Base-by-base conservation (phyloP, 2,888 invertebrate genomes). In the Oasisia sp. region DNA sequence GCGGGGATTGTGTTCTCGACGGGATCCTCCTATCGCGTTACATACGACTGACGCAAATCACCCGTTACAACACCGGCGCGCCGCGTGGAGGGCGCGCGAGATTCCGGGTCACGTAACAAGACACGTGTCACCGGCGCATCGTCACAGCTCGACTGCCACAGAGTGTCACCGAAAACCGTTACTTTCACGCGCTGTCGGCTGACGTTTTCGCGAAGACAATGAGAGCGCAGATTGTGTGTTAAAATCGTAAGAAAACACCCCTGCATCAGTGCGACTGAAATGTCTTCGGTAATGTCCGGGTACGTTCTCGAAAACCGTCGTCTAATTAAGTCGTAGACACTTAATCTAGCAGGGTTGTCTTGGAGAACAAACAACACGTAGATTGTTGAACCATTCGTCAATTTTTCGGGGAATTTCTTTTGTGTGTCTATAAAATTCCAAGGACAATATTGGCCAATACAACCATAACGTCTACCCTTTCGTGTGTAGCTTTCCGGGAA, bases 121-220 rank as follows among this genome's bases (percentile, higher is more conserved):
- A 74, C 74, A 27, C 74, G 74, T n/a, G 74, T 74, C 74, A 74
- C 74, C 74, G 27, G 7, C 74, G 74, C 74, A 27, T 5, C 74
- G 74, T 74, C 74, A 74, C 74, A 74, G 74, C 74, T 74, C 74
- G 74, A 19, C 74, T 74, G 74, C 27, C 74, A 74, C 74, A n/a
- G 5, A 19, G 74, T 74, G 74, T 74, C 74, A 74, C 74, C 74
- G 74, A 74, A 74, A 74, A 74, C 74, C 74, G 74, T 74, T 74
- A 74, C 74, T 27, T 74, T 74, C 74, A 74, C 74, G 74, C 74
- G 74, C 74, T 74, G 27, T 27, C 74, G n/a, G 74, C 27, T 74
- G 74, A 74, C 74, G 27, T 74, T n/a, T 19, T 74, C 74, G 74
- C 19, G 19, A 74, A 74, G 74, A 74, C 74, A 74, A 74, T 74